Conservation (phyloP, 2,888 invertebrate genomes). For the Neoitamus cyanurus region DNA sequence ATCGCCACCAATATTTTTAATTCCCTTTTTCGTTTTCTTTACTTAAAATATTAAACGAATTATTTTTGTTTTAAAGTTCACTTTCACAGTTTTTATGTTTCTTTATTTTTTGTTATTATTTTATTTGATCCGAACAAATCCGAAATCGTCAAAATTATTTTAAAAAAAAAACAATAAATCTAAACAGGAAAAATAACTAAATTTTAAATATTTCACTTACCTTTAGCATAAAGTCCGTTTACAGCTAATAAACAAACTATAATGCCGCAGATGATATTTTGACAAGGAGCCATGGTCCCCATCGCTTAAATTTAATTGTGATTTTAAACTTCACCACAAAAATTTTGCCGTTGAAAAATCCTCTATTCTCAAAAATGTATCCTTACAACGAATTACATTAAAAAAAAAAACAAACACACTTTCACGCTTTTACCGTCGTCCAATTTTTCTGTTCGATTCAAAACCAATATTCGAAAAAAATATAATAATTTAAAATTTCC, state of each 20-base stretch:
- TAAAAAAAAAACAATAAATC: not conserved
- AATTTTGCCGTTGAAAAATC: not conserved
- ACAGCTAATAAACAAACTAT: slow-evolving; percentile 34
- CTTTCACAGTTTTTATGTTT: not conserved
- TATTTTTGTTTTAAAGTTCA: not conserved
- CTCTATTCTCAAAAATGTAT: not conserved
- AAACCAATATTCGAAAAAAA: not conserved
- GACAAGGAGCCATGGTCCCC: slow-evolving; percentile 47
- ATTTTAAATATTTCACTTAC: too few relatives aligned
- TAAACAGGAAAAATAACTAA: too few relatives aligned
- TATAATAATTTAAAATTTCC: too few relatives aligned
- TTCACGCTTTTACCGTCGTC: not conserved
- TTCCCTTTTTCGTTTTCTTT: too few relatives aligned
- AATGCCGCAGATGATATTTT: not conserved
- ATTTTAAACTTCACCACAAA: not conserved
- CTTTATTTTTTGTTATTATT: too few relatives aligned
- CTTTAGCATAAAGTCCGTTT: slow-evolving; percentile 47
- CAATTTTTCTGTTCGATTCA: not conserved
- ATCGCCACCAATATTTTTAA: not conserved
- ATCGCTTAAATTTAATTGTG: slow-evolving; percentile 5
- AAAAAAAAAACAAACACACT: not conserved
- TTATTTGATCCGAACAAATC: too few relatives aligned
- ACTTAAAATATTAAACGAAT: too few relatives aligned
- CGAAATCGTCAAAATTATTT: not conserved
- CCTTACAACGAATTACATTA: not conserved